These are phyloP conservation scores for Alviniconcha strummeri DNA, from an alignment of 2,888 invertebrate species.

Conservation along the genomic window DNA sequence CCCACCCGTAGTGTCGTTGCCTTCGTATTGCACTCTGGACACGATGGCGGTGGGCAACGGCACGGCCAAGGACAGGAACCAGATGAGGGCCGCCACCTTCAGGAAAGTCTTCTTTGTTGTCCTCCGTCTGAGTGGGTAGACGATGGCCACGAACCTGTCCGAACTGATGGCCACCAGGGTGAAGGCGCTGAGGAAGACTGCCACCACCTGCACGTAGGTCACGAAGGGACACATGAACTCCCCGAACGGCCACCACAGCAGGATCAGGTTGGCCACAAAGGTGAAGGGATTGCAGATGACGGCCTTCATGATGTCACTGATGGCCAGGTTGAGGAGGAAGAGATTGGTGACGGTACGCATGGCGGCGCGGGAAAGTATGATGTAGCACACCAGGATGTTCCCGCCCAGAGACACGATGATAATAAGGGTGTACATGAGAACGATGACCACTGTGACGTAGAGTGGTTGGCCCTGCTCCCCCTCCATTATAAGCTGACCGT, in stretches of 20 bases:
- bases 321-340: slow-evolving; percentile 73
- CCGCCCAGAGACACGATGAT: slow-evolving; percentile 74
- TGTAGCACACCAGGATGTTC: slow-evolving; percentile 84
- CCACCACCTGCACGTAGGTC: slow-evolving; percentile 82
- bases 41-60: slow-evolving; percentile 88
- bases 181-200: slow-evolving; percentile 86
- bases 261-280: slow-evolving; percentile 86
- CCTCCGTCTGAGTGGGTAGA: slow-evolving; percentile 89
- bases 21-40: slow-evolving; percentile 45
- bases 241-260: slow-evolving; percentile 93
- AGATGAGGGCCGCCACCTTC: slow-evolving; percentile 82
- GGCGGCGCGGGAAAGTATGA: slow-evolving; percentile 86
- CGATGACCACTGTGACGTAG: slow-evolving; percentile 67
- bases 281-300: slow-evolving; percentile 74
- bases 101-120: slow-evolving; percentile 84
- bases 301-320: slow-evolving; percentile 74
- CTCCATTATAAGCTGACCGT: not conserved
- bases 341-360: slow-evolving; percentile 95
- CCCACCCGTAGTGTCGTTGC: slow-evolving; percentile 37
- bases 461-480: slow-evolving; percentile 31
- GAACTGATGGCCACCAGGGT: slow-evolving; percentile 93
- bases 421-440: slow-evolving; percentile 73
- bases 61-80: slow-evolving; percentile 85
- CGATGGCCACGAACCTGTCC: slow-evolving; percentile 93
- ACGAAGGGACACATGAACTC: slow-evolving; percentile 87